These are phyloP conservation scores for Chinchilla lanigera DNA, from an alignment of 2,113 vertebrate genomes.

Conservation along the genomic window DNA sequence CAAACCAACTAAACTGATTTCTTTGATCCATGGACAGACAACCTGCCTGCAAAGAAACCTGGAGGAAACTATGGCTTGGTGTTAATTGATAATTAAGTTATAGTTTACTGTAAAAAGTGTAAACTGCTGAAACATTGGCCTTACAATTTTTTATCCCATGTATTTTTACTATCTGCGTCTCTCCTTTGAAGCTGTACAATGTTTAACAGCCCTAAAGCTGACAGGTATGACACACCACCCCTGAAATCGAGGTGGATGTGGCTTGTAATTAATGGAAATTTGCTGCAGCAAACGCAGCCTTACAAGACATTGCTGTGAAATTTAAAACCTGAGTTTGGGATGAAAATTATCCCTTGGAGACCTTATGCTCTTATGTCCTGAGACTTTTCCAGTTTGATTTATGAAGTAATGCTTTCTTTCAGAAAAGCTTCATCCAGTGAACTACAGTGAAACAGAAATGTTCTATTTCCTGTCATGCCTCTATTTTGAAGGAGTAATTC, in stretches of 20 bases:
- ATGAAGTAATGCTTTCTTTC: not conserved
- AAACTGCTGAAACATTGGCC: not conserved
- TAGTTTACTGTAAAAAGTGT: not conserved
- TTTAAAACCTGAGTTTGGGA: not conserved
- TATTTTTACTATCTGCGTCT: not conserved
- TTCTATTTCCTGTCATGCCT: not conserved
- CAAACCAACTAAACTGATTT: not conserved
- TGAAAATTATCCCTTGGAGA: not conserved
- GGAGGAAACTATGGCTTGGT: not conserved
- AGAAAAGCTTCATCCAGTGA: fast-evolving
- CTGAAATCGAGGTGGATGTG: not conserved
- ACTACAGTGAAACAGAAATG: not conserved
- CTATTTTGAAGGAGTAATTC: not conserved
- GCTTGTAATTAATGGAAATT: not conserved
- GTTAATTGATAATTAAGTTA: not conserved
- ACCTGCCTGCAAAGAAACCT: not conserved
- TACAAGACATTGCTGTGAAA: constrained; percentile 1
- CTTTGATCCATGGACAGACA: not conserved
- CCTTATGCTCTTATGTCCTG: not conserved
- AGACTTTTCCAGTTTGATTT: not conserved
- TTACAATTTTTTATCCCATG: not conserved
- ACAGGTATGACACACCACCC: not conserved
- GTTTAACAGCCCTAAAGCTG: not conserved
- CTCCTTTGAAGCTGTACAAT: not conserved
- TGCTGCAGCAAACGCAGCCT: not conserved